Evolutionary conservation across 2,113 vertebrate species (phyloP).

Genomic region (Garra rufa): DNA sequence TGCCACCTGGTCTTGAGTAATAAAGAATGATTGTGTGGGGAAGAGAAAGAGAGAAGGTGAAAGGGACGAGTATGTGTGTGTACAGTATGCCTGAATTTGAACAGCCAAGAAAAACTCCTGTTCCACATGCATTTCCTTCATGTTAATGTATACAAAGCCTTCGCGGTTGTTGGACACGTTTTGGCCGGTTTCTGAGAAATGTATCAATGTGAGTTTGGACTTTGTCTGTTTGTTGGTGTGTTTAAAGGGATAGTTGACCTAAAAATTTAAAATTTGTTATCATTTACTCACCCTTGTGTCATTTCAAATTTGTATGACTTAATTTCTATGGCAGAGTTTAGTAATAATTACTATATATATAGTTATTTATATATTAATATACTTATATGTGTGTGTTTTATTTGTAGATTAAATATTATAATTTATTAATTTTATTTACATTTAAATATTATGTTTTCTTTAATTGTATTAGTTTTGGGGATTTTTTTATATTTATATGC

Average conservation of each 20-base stretch:
- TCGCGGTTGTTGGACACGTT: not conserved
- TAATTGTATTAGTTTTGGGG: too few relatives aligned
- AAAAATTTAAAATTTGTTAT: not conserved
- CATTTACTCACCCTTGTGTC: not conserved
- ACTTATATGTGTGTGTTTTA: too few relatives aligned
- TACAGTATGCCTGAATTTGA: not conserved
- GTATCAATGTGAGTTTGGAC: not conserved
- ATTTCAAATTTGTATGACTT: not conserved
- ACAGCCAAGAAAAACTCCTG: not conserved
- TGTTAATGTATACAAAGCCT: not conserved
- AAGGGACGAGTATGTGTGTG: not conserved
- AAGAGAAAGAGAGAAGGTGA: not conserved
- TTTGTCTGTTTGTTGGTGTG: not conserved
- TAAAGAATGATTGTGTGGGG: conserved; percentile 19
- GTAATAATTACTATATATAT: not conserved
- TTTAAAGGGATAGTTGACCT: not conserved
- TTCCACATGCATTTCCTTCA: not conserved
- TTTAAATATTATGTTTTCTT: too few relatives aligned
- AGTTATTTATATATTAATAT: not conserved
- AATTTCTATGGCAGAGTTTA: not conserved
- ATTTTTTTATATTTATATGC: too few relatives aligned
- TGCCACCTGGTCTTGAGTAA: conserved; percentile 35
- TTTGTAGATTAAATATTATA: too few relatives aligned
- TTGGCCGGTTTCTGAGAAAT: not conserved
- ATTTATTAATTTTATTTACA: too few relatives aligned